phyloP scores from a whole-genome alignment of 2,888 invertebrate species.

The Calameuta pallipes region DNA sequence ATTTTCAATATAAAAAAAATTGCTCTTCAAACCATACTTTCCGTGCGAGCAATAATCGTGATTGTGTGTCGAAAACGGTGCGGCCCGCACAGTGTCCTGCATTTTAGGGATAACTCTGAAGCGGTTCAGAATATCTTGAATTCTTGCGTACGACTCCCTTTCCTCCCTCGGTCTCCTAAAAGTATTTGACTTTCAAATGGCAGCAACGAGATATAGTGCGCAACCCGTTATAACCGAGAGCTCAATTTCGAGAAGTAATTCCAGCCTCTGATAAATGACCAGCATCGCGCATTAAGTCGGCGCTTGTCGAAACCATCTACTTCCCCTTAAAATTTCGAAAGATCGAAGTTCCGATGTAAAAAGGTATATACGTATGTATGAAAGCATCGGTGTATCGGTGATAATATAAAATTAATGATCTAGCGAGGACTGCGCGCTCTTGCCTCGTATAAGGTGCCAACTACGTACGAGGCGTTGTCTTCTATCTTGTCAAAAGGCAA shows the following conservation, averaged over 20 bases:
- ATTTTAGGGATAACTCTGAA: background rate
- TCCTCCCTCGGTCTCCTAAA: conserved; percentile 23
- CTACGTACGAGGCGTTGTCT: background rate
- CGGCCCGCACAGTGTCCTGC: background rate
- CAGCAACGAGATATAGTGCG: conserved; percentile 21
- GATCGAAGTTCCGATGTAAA: background rate
- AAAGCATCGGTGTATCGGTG: background rate
- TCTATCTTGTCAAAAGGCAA: background rate
- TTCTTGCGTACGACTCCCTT: background rate
- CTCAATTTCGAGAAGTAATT: conserved; percentile 24
- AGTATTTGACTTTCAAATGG: conserved; percentile 53
- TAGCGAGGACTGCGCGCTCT: background rate
- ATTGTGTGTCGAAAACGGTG: too few species aligned
- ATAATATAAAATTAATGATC: background rate
- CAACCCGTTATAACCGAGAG: conserved; percentile 34
- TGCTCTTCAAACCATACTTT: too few species aligned
- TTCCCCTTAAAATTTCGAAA: background rate
- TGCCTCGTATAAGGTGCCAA: background rate
- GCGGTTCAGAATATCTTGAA: background rate
- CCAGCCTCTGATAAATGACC: conserved; percentile 40
- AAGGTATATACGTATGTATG: background rate
- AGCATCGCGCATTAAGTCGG: conserved; percentile 31
- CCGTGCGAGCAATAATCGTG: too few species aligned
- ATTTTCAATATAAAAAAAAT: too few species aligned
- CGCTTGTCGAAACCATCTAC: background rate